A percentile compares a stretch with the other conserved stretches of the same genome.
These are phyloP conservation scores for Lithophane ornitopus DNA, from an alignment of 2,888 invertebrate genomes.

Conservation along the genomic window DNA sequence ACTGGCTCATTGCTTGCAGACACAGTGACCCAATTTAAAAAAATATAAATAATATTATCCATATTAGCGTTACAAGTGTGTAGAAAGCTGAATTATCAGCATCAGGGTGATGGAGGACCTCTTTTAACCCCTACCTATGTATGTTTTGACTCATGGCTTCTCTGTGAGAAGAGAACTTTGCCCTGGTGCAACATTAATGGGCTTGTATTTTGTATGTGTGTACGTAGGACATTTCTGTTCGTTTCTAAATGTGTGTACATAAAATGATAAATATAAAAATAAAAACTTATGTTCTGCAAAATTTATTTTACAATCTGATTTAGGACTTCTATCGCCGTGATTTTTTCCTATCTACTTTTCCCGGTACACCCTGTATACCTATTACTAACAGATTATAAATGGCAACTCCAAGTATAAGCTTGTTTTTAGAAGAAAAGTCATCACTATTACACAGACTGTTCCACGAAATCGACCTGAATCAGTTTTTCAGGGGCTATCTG, in stretches of 20 bases:
- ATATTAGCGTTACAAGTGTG: neutral
- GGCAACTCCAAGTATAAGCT: neutral
- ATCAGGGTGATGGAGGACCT: neutral
- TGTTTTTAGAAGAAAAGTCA: neutral
- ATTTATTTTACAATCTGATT: neutral
- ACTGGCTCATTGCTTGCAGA: conserved; percentile 25
- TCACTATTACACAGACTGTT: neutral
- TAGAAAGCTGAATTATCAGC: neutral
- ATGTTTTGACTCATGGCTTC: neutral
- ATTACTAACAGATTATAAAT: neutral
- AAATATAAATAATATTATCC: neutral
- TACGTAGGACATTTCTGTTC: neutral
- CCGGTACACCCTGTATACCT: neutral
- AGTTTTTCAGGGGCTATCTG: neutral
- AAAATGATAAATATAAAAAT: neutral
- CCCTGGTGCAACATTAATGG: neutral
- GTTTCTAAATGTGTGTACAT: no score
- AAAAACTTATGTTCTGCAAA: neutral
- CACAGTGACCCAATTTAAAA: conserved; percentile 41
- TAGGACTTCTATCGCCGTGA: neutral
- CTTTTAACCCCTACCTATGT: no score
- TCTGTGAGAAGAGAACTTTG: neutral
- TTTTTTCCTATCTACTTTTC: neutral
- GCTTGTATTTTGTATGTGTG: neutral
- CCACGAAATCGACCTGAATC: neutral